These are phyloP conservation scores for Amniataba percoides DNA, from an alignment of 2,797 vertebrate species.

Conservation along the genomic window DNA sequence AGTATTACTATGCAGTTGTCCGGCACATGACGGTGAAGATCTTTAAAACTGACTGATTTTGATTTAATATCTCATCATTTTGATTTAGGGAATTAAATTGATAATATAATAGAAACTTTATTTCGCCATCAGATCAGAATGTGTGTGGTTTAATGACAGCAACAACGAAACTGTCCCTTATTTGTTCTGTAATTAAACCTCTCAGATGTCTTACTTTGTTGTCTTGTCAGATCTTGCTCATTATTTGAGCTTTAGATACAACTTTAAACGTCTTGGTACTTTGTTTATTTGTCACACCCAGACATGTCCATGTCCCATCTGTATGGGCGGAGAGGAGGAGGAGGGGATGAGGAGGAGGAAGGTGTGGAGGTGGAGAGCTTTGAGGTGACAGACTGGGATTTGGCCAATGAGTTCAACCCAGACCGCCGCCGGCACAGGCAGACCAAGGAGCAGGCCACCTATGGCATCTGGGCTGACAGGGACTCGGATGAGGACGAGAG, in stretches of 20 bases:
- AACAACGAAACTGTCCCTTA: too few relatives aligned
- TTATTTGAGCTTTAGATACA: accelerated
- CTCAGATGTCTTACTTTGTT: not conserved
- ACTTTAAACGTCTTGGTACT: not conserved
- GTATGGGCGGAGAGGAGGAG: constrained; percentile 87
- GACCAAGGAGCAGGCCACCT: constrained; percentile 95
- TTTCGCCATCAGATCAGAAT: too few relatives aligned
- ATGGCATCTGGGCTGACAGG: constrained; percentile 96
- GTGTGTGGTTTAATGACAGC: too few relatives aligned
- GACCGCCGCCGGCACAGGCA: constrained; percentile 93
- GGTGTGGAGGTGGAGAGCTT: constrained; percentile 96
- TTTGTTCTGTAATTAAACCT: too few relatives aligned
- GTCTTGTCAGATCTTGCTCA: not conserved
- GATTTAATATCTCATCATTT: too few relatives aligned
- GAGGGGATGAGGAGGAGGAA: constrained; percentile 88
- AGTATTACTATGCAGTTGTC: too few relatives aligned
- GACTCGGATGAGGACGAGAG: constrained; percentile 96
- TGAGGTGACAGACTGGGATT: constrained; percentile 97
- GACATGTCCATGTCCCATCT: constrained; percentile 96
- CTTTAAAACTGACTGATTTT: too few relatives aligned
- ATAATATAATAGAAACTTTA: too few relatives aligned
- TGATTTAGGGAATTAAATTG: too few relatives aligned
- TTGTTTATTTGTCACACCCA: constrained; percentile 13
- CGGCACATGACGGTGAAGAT: too few relatives aligned
- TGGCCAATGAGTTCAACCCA: constrained; percentile 98